Conservation (phyloP, 2,797 vertebrate species). For the Chelidonichthys spinosus region DNA sequence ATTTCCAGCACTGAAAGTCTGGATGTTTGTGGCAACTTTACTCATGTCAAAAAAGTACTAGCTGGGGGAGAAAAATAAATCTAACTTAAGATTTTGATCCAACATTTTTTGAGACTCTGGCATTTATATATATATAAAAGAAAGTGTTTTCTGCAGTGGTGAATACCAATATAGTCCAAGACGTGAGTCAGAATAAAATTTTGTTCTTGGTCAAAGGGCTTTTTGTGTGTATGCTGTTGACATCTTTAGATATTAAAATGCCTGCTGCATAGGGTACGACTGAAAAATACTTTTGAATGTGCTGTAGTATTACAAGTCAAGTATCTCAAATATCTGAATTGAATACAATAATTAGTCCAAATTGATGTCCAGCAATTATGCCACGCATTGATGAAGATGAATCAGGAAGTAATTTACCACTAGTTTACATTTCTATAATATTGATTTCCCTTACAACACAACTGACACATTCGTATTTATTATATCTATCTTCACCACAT, state of each 20-base stretch:
- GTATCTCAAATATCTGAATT: not conserved
- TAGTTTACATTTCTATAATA: not conserved
- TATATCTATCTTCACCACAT: not conserved
- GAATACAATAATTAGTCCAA: not conserved
- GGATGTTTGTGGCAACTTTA: constrained; percentile 57
- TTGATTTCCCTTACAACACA: not conserved
- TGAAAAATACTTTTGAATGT: constrained; percentile 7
- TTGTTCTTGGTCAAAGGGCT: constrained; percentile 21
- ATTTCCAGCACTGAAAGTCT: constrained; percentile 40
- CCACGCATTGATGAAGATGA: constrained; percentile 7
- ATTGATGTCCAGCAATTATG: not conserved
- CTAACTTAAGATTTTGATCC: constrained; percentile 49
- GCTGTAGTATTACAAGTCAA: not conserved
- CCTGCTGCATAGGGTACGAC: not conserved
- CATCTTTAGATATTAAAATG: constrained; percentile 23
- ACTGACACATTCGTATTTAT: not conserved
- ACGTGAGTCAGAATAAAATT: constrained; percentile 30
- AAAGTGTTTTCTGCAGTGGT: constrained; percentile 30
- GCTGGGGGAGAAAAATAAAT: constrained; percentile 11
- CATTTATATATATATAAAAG: constrained; percentile 18
- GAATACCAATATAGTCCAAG: constrained; percentile 32
- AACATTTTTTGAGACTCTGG: constrained; percentile 43
- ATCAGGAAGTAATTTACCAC: not conserved
- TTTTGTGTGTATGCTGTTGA: constrained; percentile 26
- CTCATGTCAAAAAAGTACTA: constrained; percentile 39